Base-by-base conservation (phyloP, 2,888 invertebrate species). In the Caenorhabditis sp. region DNA sequence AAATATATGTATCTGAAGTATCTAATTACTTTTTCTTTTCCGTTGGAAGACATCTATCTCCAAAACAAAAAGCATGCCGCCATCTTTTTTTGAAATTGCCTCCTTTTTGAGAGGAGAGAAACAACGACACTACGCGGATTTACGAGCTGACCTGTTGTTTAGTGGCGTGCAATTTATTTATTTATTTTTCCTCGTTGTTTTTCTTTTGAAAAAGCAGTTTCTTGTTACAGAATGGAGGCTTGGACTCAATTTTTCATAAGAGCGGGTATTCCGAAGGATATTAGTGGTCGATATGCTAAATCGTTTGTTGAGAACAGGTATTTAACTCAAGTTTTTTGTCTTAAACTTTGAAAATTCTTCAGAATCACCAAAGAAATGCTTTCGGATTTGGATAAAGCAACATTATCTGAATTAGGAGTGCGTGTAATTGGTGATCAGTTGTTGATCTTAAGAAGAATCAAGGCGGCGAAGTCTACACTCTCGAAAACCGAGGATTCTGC, bases 391-490 rank as follows among this genome's bases (percentile, higher is more conserved):
- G 83, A 83, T 59, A 82, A 79, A 67, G 59, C 76, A 23, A 81
- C 81, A 10, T 70, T 83, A 1, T 26, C 69, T 7, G 77, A 81
- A 31, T 60, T 83, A 20, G 83, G 83, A 25, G 78, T 83, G 8
- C 74, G 70, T 8, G 77, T 79, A 10, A 77, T 83, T 14, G 83
- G 83, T 23, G 83, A 83, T 65, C 83, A 83, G 71, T 59, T 77
- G 21, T 59, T 71, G 54, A 77, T 77, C 52, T 49, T 77, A 0
- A 68, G 68, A 17, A 62, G 78, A 14, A 71, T 70, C 5, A 72
- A 70, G 49, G 65, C 63, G 0, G 75, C 63, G 5, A 66, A 73
- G 63, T 52, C 59, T 12, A 58, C 62, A 1, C 49, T 64, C 12
- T 26, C 50, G 1, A 63, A 27, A 23, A 57, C 60, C 5, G 56